phyloP scores from a whole-genome alignment of 2,797 vertebrate genomes.

The Myoxocephalus aenaeus region DNA sequence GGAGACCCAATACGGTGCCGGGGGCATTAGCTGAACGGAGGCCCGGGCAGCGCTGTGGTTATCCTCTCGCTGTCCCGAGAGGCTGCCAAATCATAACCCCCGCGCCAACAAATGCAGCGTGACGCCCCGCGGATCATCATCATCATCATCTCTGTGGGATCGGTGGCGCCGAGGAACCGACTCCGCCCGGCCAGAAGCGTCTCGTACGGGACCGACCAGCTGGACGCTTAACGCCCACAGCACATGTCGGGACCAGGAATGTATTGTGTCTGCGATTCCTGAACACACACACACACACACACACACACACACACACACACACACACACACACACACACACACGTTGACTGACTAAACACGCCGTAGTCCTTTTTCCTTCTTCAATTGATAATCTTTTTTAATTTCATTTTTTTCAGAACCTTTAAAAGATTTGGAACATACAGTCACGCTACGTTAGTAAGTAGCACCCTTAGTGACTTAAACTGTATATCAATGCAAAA shows the following conservation, averaged over 20 bases:
- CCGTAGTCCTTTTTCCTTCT: neutral
- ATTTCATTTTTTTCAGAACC: neutral
- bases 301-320: too few species aligned
- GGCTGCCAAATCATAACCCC: constrained; percentile 64
- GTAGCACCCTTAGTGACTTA: neutral
- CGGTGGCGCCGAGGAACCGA: constrained; percentile 42
- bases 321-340: too few species aligned
- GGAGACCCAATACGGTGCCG: constrained; percentile 34
- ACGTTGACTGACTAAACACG: too few species aligned
- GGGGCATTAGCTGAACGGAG: constrained; percentile 16
- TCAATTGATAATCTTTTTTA: neutral
- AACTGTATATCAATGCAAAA: neutral
- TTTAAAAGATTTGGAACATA: too few species aligned
- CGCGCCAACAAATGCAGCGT: constrained; percentile 59
- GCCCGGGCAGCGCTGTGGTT: constrained; percentile 50
- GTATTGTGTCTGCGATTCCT: neutral
- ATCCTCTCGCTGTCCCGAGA: constrained; percentile 36
- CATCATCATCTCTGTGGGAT: constrained; percentile 30
- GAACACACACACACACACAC: too few species aligned
- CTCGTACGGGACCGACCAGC: constrained; percentile 42
- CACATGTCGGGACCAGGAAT: constrained; percentile 49
- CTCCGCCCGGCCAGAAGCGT: constrained; percentile 21
- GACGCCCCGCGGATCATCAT: constrained; percentile 48
- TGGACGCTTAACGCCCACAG: constrained; percentile 41
- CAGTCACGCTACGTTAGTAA: neutral